These are phyloP conservation scores for Acyrthosiphon pisum DNA, from an alignment of 1,140 invertebrate genomes.

Conservation along the genomic window DNA sequence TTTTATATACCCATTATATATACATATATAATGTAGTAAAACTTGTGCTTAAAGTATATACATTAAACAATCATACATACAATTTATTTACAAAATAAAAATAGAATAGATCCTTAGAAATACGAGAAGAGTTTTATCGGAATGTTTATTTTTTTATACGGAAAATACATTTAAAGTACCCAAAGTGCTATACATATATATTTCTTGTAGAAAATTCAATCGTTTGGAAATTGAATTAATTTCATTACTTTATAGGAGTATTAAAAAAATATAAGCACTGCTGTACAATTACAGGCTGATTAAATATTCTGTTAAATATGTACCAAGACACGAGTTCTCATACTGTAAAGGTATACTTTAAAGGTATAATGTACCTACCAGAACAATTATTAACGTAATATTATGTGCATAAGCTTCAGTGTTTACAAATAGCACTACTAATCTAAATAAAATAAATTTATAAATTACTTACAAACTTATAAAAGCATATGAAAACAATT, in stretches of 20 bases:
- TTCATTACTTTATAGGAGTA: neutral
- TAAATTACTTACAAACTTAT: neutral
- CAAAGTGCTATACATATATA: neutral
- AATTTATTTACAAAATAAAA: neutral
- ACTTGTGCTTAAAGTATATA: neutral
- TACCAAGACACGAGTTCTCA: neutral
- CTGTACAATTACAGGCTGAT: neutral
- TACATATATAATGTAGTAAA: neutral
- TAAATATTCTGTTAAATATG: neutral
- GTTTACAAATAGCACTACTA: neutral
- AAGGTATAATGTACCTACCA: neutral
- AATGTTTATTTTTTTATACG: constrained; percentile 10
- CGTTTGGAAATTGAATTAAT: constrained; percentile 22
- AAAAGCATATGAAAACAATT: neutral
- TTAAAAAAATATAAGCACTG: neutral
- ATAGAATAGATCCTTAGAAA: neutral
- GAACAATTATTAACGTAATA: neutral
- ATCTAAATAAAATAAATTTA: neutral
- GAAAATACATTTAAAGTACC: neutral
- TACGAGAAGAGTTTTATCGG: neutral
- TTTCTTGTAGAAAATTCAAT: neutral
- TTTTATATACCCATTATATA: too few species aligned
- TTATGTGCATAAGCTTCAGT: neutral
- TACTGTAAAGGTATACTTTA: neutral
- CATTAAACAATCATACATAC: neutral